phyloP scores from a whole-genome alignment of 2,113 vertebrate species.

The Paralichthys olivaceus region DNA sequence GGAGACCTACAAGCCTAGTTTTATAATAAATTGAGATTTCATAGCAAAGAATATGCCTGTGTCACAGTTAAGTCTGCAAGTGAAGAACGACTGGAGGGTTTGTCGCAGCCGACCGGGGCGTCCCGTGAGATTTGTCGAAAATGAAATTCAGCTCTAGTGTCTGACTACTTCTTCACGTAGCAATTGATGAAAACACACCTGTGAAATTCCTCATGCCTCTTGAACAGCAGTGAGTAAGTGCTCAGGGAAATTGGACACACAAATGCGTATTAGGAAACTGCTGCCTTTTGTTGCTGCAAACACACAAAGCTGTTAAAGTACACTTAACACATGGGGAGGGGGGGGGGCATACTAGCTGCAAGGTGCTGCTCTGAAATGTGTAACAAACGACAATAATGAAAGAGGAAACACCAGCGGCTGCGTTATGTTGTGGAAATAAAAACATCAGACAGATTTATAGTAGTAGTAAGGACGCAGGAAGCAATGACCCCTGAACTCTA shows the following conservation, averaged over 20 bases:
- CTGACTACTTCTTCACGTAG: background rate
- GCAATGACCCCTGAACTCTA: constrained; percentile 60
- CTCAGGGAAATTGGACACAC: constrained; percentile 6
- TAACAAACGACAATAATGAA: background rate
- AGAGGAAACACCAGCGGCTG: background rate
- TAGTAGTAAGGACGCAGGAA: constrained; percentile 34
- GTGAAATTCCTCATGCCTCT: constrained; percentile 8
- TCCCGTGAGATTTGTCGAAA: constrained; percentile 26
- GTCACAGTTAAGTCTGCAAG: constrained; percentile 14
- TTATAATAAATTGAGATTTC: background rate
- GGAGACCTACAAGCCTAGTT: too few species aligned
- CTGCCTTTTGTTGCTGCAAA: background rate
- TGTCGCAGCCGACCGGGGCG: background rate
- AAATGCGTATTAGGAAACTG: background rate
- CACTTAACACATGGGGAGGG: too few species aligned
- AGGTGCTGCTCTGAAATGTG: background rate
- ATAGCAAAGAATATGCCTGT: background rate
- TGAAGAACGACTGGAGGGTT: background rate
- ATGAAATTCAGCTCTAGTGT: constrained; percentile 21
- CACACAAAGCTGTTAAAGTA: background rate
- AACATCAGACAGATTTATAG: background rate
- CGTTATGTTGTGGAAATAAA: background rate
- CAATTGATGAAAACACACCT: background rate
- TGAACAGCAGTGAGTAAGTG: background rate
- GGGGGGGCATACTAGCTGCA: background rate